These are phyloP conservation scores for Platalea minor DNA, from an alignment of 2,797 vertebrate genomes.

Conservation along the genomic window DNA sequence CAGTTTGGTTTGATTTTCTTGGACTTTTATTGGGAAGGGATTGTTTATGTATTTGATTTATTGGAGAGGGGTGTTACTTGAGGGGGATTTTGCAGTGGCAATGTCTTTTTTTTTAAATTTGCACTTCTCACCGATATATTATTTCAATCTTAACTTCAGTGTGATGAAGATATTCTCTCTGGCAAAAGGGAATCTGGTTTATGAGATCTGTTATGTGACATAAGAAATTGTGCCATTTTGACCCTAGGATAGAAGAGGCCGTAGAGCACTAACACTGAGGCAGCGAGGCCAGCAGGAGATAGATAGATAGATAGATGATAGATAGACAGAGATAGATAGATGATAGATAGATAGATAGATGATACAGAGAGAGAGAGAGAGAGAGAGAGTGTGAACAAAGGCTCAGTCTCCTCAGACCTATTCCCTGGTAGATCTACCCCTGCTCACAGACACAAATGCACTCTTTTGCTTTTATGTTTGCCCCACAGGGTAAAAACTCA, in stretches of 20 bases:
- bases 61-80: background rate
- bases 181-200: background rate
- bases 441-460: background rate
- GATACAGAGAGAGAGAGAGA: too few species aligned
- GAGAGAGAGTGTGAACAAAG: background rate
- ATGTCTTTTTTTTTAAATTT: background rate
- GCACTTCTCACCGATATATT: background rate
- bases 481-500: background rate
- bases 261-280: background rate
- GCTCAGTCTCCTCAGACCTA: background rate
- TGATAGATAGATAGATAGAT: too few species aligned
- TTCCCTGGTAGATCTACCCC: background rate
- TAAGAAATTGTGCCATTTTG: background rate
- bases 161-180: background rate
- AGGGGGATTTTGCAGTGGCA: background rate
- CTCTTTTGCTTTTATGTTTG: background rate
- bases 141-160: background rate
- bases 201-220: background rate
- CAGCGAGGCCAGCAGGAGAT: background rate
- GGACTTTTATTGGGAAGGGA: background rate
- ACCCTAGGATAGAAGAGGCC: background rate
- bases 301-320: too few species aligned
- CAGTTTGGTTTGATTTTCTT: background rate
- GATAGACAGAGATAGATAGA: too few species aligned
- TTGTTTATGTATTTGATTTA: background rate